Evolutionary conservation across 1,140 invertebrate genomes (phyloP), one percentile per base, ranked within the genome.

Genomic region (Coboldia fuscipes): DNA sequence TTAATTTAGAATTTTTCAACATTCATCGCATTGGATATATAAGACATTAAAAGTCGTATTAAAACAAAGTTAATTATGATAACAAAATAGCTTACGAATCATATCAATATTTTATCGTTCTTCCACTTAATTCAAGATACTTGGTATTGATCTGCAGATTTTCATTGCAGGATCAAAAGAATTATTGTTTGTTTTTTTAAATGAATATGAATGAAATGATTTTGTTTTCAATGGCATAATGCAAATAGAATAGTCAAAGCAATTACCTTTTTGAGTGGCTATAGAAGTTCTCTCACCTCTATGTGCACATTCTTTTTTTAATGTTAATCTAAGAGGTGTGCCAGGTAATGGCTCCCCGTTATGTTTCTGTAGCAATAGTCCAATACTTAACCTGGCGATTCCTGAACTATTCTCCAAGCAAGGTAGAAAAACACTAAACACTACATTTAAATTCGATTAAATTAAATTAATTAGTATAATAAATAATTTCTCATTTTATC

Each of bases 271-370:
- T 50, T 44, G 43, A 51, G 49, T 45, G 48, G 49, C 51, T 48
- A 51, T 46, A 49, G 48, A 50, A 50, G 50, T 51, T 36, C 37
- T 53, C 50, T 53, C 70, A 84, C 79, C 80, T 72, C 77, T 74
- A 62, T 81, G 72, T 56, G 76, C 72, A 66, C 90, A 96, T 68
- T 92, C 80, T 71, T 96, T 94, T 58, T 82, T 73, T 45, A 94
- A 67, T 50, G 74, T 77, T 40, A 96, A 66, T 49, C 78, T 70
- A 39, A 96, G 65, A 35, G 89, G 88, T 45, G 85, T 93, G 44
- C 85, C 86, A 47, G 79, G 74, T 36, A 93, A 57, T 30, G 78
- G 71, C 47, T 70, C 62, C 41, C 70, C 75, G 57, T 70, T 73
- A 47, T 68, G 66, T 50, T 64, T 77, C 57, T 84, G 72, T 40